Conservation (phyloP, 2,888 invertebrate species). For the Sylvicola cinctus region DNA sequence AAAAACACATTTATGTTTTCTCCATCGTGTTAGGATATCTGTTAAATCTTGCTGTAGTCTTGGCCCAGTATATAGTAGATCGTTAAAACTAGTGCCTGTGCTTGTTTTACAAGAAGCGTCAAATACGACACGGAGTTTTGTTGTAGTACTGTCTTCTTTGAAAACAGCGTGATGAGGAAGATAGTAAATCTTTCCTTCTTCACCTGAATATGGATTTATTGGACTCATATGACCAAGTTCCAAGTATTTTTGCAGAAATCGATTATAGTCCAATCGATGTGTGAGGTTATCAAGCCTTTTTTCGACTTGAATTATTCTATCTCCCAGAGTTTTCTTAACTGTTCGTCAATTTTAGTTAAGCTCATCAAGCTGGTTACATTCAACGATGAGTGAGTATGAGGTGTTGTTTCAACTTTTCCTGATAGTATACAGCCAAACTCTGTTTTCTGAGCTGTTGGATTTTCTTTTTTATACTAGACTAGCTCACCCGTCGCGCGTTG, state of each 20-base stretch:
- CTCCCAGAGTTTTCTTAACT: background rate
- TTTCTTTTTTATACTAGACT: background rate
- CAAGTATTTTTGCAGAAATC: slow-evolving; percentile 5
- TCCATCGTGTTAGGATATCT: too few species aligned
- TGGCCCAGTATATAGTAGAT: too few species aligned
- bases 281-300: background rate
- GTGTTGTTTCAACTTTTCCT: background rate
- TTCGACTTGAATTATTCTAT: background rate
- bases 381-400: too few species aligned
- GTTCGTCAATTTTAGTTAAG: background rate
- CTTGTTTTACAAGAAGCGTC: slow-evolving; percentile 10
- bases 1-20: too few species aligned
- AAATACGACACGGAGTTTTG: slow-evolving; percentile 6
- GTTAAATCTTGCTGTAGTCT: too few species aligned
- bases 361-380: too few species aligned
- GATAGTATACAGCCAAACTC: background rate
- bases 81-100: slow-evolving; percentile 7
- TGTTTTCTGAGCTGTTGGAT: background rate
- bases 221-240: slow-evolving; percentile 3
- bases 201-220: background rate
- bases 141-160: slow-evolving; percentile 2
- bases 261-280: background rate
- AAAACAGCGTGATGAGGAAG: slow-evolving; percentile 3
- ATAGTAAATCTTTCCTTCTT: background rate
- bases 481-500: too few species aligned